These are phyloP conservation scores for Stenodera caucasica DNA, from an alignment of 2,888 invertebrate genomes.

Conservation along the genomic window DNA sequence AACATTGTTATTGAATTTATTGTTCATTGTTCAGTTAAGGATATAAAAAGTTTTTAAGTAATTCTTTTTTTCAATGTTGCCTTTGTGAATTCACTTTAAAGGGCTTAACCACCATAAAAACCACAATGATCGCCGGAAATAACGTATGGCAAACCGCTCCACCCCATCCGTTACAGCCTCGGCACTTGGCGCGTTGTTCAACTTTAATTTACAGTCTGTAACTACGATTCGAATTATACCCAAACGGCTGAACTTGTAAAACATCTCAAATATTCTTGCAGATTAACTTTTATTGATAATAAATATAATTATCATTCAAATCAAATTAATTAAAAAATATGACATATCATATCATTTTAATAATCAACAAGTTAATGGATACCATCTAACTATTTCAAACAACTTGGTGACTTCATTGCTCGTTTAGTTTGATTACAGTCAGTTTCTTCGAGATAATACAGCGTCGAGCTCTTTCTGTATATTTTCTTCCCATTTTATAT, in stretches of 20 bases:
- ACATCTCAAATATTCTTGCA: conserved; percentile 15
- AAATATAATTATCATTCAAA: not conserved
- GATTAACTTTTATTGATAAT: not conserved
- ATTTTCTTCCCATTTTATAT: conserved; percentile 29
- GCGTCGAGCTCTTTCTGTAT: conserved; percentile 21
- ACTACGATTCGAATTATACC: conserved; percentile 31
- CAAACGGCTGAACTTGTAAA: conserved; percentile 26
- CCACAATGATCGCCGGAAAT: conserved; percentile 41
- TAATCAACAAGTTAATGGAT: conserved; percentile 29
- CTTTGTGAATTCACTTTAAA: conserved; percentile 30
- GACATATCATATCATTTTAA: conserved; percentile 9
- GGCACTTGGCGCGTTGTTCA: conserved; percentile 35
- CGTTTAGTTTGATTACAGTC: conserved; percentile 31
- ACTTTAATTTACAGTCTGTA: conserved; percentile 38
- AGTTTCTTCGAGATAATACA: conserved; percentile 32
- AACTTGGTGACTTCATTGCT: conserved; percentile 27
- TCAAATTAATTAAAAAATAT: not conserved
- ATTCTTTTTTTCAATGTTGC: conserved; percentile 14
- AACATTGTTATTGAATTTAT: not conserved
- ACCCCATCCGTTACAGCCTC: conserved; percentile 35
- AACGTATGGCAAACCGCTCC: conserved; percentile 38
- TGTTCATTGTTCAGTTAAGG: not conserved
- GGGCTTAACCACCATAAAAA: conserved; percentile 40
- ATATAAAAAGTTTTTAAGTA: not conserved
- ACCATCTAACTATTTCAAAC: not conserved